Evolutionary conservation across 2,888 invertebrate genomes (phyloP).

Genomic region (Ernsta delagoae): DNA sequence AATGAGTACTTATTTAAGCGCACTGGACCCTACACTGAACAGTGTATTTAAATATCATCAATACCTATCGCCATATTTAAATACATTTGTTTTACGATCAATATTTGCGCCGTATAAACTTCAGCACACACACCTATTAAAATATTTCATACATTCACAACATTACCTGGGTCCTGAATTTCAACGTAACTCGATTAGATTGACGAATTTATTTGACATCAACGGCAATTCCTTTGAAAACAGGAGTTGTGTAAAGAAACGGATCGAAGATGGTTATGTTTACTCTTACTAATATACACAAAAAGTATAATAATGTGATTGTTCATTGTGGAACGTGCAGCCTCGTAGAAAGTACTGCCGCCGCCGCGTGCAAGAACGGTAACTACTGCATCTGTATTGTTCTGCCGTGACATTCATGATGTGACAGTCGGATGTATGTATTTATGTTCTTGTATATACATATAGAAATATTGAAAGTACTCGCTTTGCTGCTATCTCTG

Average conservation of each 20-base stretch:
- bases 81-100: conserved; percentile 1
- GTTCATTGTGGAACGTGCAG: conserved; percentile 64
- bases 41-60: conserved; percentile 48
- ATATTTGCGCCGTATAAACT: not conserved
- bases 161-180: conserved; percentile 5
- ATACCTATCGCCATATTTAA: conserved; percentile 5
- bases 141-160: not conserved
- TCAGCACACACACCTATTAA: not conserved
- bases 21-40: conserved; percentile 53
- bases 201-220: conserved; percentile 7
- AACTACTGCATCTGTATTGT: conserved; percentile 65
- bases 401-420: conserved; percentile 42
- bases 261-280: conserved; percentile 50
- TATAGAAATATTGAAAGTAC: no score
- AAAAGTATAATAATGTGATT: conserved; percentile 71
- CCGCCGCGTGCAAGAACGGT: conserved; percentile 69
- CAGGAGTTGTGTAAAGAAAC: conserved; percentile 31
- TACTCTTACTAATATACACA: conserved; percentile 68
- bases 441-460: not conserved
- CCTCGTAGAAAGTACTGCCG: conserved; percentile 70
- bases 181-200: conserved; percentile 24
- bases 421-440: conserved; percentile 35
- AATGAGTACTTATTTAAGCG: conserved; percentile 67
- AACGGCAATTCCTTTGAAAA: conserved; percentile 36
- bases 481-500: no score